Evolutionary conservation across 2,113 vertebrate species (phyloP), one percentile per base, ranked within the genome.

Genomic region (Myotis brandtii): DNA sequence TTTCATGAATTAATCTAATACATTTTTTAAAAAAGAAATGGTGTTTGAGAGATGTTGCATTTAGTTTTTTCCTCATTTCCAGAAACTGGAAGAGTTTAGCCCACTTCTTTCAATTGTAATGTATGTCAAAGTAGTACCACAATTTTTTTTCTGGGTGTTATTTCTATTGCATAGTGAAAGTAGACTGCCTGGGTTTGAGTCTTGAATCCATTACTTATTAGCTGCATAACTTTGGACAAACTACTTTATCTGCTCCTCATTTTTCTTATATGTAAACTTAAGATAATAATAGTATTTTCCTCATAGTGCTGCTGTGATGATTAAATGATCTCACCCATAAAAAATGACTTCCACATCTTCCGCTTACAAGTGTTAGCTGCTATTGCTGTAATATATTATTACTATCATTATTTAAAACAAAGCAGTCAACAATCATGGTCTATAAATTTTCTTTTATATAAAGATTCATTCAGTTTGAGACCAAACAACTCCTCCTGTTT

Each of bases 1-100:
- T 72, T 95, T 91, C 86, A 70, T 56, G 30, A 89, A 56, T 86
- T 77, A 56, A 80, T 56, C 4, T 37, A 30, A 46, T 62, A 50
- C 7, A 6, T 59, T 66, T 66, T 66, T 66, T 32, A 6, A 66
- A 54, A 73, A 40, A 80, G 77, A 56, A 56, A 25, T 79, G n/a
- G 52, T 79, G 5, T 96, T 90, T 84, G 73, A 95, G 56, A 84
- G 85, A 84, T 94, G 59, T 48, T 95, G 10, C 8, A 69, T 32
- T 94, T 81, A 30, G 27, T 92, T 46, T 32, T 34, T 72, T 79
- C 32, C 3, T n/a, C 3, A 3, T 3, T 40, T 90, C 11, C 17
- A 76, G 6, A 30, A 32, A 73, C n/a, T 50, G 4, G 73, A 62
- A 62, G 12, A 17, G 37, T 86, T 73, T 73, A 83, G 46, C 4